Evolutionary conservation across 1,140 invertebrate genomes (phyloP).

Genomic region (Heliconius nattereri): DNA sequence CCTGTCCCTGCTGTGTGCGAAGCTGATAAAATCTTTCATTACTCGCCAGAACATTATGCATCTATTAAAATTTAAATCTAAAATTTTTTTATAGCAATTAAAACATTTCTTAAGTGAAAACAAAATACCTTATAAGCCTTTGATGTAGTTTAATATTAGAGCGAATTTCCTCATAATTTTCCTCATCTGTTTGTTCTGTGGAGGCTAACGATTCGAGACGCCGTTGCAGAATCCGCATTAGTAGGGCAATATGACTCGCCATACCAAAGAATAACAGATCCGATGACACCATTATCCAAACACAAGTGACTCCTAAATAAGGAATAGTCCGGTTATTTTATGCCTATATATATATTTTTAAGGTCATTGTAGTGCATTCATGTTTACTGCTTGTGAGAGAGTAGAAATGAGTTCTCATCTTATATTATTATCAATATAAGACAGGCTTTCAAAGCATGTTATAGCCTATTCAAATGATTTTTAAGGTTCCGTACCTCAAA

Average conservation of each 20-base stretch:
- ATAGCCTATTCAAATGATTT: no score
- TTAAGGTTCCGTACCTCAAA: no score
- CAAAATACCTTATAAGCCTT: constrained; percentile 58
- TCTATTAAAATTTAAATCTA: no score
- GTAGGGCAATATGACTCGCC: constrained; percentile 69
- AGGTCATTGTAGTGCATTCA: constrained; percentile 6
- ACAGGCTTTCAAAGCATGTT: no score
- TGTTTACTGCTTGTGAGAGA: background rate
- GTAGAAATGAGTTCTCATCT: no score
- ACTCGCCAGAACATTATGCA: no score
- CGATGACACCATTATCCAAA: constrained; percentile 71
- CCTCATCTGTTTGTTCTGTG: constrained; percentile 48
- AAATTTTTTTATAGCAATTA: no score
- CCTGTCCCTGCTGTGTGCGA: no score
- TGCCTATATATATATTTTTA: background rate
- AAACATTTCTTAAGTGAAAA: no score
- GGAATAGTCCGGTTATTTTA: background rate
- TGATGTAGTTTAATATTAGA: constrained; percentile 70
- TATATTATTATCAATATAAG: no score
- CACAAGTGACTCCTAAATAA: constrained; percentile 66
- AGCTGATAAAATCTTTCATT: no score
- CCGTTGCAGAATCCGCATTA: constrained; percentile 62
- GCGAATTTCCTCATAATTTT: constrained; percentile 61
- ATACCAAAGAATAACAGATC: constrained; percentile 72
- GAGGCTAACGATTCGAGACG: constrained; percentile 54